Evolutionary conservation across 2,797 vertebrate genomes (phyloP).

Genomic region (Jordanella pulchra): DNA sequence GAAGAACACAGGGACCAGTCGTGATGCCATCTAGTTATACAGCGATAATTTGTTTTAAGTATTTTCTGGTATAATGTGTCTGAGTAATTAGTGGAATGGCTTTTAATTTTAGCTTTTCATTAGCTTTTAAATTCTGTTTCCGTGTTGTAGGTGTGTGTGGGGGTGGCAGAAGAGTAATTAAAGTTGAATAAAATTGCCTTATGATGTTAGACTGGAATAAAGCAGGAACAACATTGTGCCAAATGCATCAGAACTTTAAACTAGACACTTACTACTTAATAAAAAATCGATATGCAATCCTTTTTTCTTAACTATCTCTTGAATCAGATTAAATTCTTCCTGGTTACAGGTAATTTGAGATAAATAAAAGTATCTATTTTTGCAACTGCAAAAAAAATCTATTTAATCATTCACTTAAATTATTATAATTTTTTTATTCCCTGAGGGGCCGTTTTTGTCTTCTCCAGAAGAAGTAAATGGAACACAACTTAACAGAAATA

Average conservation of each 20-base stretch:
- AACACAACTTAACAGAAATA: no score
- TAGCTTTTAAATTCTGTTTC: neutral
- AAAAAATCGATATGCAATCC: neutral
- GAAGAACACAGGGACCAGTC: neutral
- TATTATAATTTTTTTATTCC: no score
- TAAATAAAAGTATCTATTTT: neutral
- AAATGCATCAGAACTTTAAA: neutral
- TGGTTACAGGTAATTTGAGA: neutral
- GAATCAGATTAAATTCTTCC: neutral
- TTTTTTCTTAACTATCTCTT: neutral
- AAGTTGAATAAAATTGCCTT: neutral
- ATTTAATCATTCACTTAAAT: no score
- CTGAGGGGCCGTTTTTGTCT: no score
- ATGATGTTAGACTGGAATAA: neutral
- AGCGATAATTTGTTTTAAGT: neutral
- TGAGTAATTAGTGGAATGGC: neutral
- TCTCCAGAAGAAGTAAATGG: no score
- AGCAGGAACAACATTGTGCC: neutral
- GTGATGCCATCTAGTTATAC: neutral
- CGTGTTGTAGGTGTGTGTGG: neutral
- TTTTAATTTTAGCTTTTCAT: constrained; percentile 4
- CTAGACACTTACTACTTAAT: neutral
- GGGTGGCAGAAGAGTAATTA: neutral
- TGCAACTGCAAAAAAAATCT: no score
- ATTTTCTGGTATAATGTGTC: neutral